A percentile compares a stretch with the other conserved stretches of the same genome.
Conservation (phyloP, 1,140 invertebrate species). For the Pissodes strobi region DNA sequence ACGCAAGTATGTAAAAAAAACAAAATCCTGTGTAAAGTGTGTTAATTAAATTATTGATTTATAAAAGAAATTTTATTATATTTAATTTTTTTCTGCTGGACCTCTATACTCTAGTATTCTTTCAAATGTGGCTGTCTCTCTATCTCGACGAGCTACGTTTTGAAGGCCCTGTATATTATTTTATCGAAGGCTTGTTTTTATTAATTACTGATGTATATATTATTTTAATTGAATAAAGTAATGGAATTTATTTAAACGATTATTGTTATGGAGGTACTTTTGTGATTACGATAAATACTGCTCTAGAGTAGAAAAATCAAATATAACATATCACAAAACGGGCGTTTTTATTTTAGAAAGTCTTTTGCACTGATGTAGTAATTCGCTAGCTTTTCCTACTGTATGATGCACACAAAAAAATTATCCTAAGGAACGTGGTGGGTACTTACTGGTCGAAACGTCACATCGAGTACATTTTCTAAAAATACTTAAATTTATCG, state of each 20-base stretch:
- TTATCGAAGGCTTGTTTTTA: constrained; percentile 20
- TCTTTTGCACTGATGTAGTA: background rate
- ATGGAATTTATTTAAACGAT: constrained; percentile 35
- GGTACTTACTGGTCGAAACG: no score
- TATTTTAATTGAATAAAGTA: constrained; percentile 19
- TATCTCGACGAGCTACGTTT: background rate
- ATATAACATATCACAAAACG: constrained; percentile 40
- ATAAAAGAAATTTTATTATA: no score
- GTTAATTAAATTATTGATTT: constrained; percentile 25
- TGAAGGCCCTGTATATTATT: constrained; percentile 20
- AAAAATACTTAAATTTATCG: no score
- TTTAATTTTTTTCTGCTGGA: no score
- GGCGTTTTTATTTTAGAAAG: constrained; percentile 12
- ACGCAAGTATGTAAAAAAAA: background rate
- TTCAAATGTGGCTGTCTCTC: constrained; percentile 14
- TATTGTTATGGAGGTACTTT: constrained; percentile 17
- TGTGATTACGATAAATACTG: constrained; percentile 35
- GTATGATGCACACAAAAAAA: no score
- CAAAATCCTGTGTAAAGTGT: constrained; percentile 15
- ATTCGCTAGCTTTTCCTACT: no score
- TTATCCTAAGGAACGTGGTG: no score
- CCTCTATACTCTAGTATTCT: background rate
- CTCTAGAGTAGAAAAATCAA: constrained; percentile 42
- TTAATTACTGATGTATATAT: no score
- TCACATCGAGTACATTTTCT: no score